Percentiles rank a stretch among this genome's conserved stretches.
These are phyloP conservation scores for Drosophila quinaria DNA, from an alignment of 2,888 invertebrate genomes.

Conservation along the genomic window DNA sequence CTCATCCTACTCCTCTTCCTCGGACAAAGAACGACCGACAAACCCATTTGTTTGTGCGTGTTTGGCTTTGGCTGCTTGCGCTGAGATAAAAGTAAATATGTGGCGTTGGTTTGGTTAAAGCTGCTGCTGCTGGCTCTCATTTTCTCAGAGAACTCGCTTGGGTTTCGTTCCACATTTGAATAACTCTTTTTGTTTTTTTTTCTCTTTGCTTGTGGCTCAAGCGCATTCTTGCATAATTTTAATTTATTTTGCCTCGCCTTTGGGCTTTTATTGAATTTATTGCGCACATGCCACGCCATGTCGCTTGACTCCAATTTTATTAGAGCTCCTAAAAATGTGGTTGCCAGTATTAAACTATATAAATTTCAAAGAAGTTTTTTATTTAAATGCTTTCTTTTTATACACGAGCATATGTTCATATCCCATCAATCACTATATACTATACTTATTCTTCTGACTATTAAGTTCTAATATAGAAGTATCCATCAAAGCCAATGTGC, in stretches of 20 bases:
- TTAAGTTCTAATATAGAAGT: not conserved
- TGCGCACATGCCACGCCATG: slow-evolving; percentile 13
- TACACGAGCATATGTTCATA: not conserved
- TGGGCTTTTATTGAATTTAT: slow-evolving; percentile 59
- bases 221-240: slow-evolving; percentile 68
- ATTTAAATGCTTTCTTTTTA: not conserved
- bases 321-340: slow-evolving; percentile 11
- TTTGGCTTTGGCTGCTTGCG: slow-evolving; percentile 71
- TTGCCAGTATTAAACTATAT: slow-evolving; percentile 1
- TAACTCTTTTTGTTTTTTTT: slow-evolving; percentile 5
- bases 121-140: slow-evolving; percentile 33
- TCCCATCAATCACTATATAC: slow-evolving; percentile 4
- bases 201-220: slow-evolving; percentile 30
- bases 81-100: slow-evolving; percentile 80
- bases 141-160: slow-evolving; percentile 11
- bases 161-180: slow-evolving; percentile 1
- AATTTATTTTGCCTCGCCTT: slow-evolving; percentile 66
- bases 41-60: slow-evolving; percentile 74
- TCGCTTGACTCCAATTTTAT: slow-evolving; percentile 30
- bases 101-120: slow-evolving; percentile 73
- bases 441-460: not conserved
- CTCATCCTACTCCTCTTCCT: slow-evolving; percentile 18
- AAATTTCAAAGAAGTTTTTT: not conserved
- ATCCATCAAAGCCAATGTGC: slow-evolving; percentile 16
- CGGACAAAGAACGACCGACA: slow-evolving; percentile 39